Conservation (phyloP, 2,113 vertebrate genomes). For the Zosterops japonicus region DNA sequence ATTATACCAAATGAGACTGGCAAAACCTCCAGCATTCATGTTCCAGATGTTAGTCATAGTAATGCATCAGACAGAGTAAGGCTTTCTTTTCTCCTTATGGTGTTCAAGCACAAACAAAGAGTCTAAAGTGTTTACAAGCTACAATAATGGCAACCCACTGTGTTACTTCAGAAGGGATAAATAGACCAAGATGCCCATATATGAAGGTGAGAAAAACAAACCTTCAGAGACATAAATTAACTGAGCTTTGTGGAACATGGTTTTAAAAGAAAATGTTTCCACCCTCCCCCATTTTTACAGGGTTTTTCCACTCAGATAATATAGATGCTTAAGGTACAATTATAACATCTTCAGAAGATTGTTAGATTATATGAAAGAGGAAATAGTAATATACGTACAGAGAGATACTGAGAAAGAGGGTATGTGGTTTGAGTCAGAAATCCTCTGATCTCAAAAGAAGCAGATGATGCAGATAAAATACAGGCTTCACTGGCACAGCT, state of each 20-base stretch:
- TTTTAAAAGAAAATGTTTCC: constrained; percentile 13
- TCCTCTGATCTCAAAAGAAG: constrained; percentile 68
- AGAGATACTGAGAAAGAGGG: constrained; percentile 47
- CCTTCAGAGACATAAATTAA: background rate
- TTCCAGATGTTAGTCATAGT: constrained; percentile 8
- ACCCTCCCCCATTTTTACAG: background rate
- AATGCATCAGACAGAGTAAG: background rate
- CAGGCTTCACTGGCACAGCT: constrained; percentile 60
- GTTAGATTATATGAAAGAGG: constrained; percentile 64
- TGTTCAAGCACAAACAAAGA: constrained; percentile 6
- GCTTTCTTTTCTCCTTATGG: background rate
- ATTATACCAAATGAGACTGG: background rate
- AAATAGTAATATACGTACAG: constrained; percentile 53
- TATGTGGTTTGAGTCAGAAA: constrained; percentile 50
- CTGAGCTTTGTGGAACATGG: background rate
- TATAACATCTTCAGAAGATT: constrained; percentile 63
- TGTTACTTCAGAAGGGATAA: constrained; percentile 4
- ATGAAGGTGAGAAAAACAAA: background rate
- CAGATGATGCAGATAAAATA: constrained; percentile 72
- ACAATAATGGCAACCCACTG: background rate
- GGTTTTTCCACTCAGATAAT: constrained; percentile 48
- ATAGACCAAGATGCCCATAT: background rate
- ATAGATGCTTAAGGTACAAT: constrained; percentile 58
- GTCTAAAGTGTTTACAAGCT: background rate
- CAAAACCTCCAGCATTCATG: background rate